phyloP scores from a whole-genome alignment of 2,888 invertebrate genomes.

The Epinotia ramella region DNA sequence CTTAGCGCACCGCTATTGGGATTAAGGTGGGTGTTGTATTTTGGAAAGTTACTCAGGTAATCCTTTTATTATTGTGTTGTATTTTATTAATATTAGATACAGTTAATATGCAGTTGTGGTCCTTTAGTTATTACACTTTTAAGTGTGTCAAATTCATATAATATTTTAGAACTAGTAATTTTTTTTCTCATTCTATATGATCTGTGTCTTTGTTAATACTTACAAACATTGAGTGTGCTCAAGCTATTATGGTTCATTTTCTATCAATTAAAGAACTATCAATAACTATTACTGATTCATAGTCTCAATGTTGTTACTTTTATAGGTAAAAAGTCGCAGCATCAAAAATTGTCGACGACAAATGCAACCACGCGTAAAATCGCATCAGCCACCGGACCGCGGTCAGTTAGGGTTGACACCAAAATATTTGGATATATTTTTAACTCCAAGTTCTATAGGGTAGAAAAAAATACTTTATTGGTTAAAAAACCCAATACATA shows the following conservation, averaged over 20 bases:
- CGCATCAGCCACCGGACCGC: constrained; percentile 49
- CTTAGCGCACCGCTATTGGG: constrained; percentile 38
- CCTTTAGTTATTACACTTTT: neutral
- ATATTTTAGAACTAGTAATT: neutral
- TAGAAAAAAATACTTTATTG: too few species aligned
- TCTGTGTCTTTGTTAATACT: neutral
- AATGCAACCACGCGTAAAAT: constrained; percentile 54
- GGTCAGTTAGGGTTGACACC: constrained; percentile 20
- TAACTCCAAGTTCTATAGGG: too few species aligned
- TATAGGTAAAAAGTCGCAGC: constrained; percentile 34
- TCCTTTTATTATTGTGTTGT: constrained; percentile 11
- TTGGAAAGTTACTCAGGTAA: constrained; percentile 11
- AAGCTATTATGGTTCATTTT: neutral
- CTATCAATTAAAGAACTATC: neutral
- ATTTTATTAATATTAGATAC: constrained; percentile 13
- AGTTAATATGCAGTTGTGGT: neutral
- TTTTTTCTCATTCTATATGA: neutral
- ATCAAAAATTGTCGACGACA: constrained; percentile 42
- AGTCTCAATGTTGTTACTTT: neutral
- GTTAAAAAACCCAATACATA: too few species aligned
- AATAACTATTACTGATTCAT: neutral
- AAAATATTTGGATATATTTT: neutral
- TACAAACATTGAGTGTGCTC: neutral
- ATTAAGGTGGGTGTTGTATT: constrained; percentile 31
- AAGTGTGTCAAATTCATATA: neutral